phyloP scores from a whole-genome alignment of 1,140 invertebrate genomes.

The Nasonia giraulti region DNA sequence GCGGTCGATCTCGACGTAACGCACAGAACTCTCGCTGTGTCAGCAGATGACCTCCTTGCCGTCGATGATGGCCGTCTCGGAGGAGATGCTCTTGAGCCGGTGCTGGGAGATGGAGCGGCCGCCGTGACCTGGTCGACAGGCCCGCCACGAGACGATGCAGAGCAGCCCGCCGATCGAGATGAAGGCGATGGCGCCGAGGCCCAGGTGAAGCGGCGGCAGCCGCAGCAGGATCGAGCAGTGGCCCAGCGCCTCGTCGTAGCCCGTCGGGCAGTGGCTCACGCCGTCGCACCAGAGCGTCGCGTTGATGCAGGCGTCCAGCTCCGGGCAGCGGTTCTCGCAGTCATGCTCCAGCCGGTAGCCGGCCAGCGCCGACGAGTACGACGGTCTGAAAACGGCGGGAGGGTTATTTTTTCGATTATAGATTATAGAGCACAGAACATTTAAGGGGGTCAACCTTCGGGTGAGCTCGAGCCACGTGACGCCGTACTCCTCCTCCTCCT shows the following conservation, averaged over 20 bases:
- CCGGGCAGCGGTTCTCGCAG: conserved; percentile 87
- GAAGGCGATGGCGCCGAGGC: conserved; percentile 72
- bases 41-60: conserved; percentile 93
- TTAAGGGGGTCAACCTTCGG: conserved; percentile 72
- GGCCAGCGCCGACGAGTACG: conserved; percentile 69
- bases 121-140: conserved; percentile 77
- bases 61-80: conserved; percentile 85
- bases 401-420: not conserved
- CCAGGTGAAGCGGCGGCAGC: conserved; percentile 83
- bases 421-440: too few relatives aligned
- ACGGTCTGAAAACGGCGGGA: conserved; percentile 61
- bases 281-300: conserved; percentile 93
- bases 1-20: conserved; percentile 90
- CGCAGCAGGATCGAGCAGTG: conserved; percentile 86
- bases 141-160: conserved; percentile 75
- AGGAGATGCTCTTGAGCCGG: conserved; percentile 84
- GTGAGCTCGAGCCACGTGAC: conserved; percentile 90
- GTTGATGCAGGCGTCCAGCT: conserved; percentile 91
- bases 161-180: conserved; percentile 69
- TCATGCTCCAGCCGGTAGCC: conserved; percentile 80
- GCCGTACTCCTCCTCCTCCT: conserved; percentile 82
- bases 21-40: conserved; percentile 94
- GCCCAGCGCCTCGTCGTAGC: conserved; percentile 87
- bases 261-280: conserved; percentile 87
- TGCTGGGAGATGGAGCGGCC: conserved; percentile 82